phyloP scores from a whole-genome alignment of 2,888 invertebrate species.

The Tanytarsus gracilentus region DNA sequence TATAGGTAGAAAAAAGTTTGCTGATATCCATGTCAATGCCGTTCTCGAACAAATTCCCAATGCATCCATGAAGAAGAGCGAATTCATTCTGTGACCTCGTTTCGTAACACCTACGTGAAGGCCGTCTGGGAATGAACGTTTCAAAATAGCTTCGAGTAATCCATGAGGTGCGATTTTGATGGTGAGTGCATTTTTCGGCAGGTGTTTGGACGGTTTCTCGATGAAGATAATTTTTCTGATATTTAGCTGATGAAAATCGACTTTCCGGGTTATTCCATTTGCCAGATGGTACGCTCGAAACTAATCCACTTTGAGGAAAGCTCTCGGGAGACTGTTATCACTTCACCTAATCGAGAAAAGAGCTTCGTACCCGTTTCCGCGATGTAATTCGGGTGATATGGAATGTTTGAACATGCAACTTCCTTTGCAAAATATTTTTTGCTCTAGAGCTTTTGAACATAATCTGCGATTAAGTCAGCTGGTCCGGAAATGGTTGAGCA shows the following conservation, averaged over 20 bases:
- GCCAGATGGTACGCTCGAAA: slow-evolving; percentile 60
- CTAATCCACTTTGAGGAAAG: slow-evolving; percentile 76
- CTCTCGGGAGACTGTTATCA: slow-evolving; percentile 55
- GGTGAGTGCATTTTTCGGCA: slow-evolving; percentile 71
- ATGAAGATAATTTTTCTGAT: slow-evolving; percentile 73
- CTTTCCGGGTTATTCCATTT: slow-evolving; percentile 58
- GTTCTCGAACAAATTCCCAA: slow-evolving; percentile 63
- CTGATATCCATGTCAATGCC: slow-evolving; percentile 68
- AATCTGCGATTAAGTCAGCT: slow-evolving; percentile 53
- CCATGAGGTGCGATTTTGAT: slow-evolving; percentile 89
- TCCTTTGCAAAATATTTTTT: slow-evolving; percentile 54
- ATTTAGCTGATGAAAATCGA: slow-evolving; percentile 62
- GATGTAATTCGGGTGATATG: slow-evolving; percentile 51
- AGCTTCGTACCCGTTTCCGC: slow-evolving; percentile 57
- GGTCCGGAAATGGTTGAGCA: slow-evolving; percentile 82
- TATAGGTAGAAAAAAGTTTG: slow-evolving; percentile 62
- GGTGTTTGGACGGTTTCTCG: slow-evolving; percentile 69
- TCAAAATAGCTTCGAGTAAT: slow-evolving; percentile 76
- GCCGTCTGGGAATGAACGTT: slow-evolving; percentile 60
- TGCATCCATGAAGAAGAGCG: slow-evolving; percentile 51
- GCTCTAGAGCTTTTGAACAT: slow-evolving; percentile 55
- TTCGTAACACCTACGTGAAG: slow-evolving; percentile 71
- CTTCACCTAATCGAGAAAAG: slow-evolving; percentile 52
- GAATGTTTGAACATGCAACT: not conserved
- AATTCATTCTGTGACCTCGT: slow-evolving; percentile 55